Percentiles rank a stretch among this genome's conserved stretches.
Evolutionary conservation across 2,888 invertebrate genomes (phyloP).

Genomic region (Metalampra italica): DNA sequence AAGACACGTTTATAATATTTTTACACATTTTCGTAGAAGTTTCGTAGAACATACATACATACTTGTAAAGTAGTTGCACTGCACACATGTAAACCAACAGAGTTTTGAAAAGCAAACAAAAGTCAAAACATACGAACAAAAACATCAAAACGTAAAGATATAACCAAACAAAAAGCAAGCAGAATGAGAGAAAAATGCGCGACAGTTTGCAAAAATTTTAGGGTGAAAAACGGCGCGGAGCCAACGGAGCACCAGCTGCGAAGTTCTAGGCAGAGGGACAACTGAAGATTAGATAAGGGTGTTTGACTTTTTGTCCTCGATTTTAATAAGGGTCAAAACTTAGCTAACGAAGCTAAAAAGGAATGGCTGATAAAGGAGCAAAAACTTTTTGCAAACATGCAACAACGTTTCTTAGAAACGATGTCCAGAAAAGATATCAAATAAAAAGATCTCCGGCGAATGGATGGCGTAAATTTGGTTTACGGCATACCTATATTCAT

Average conservation of each 20-base stretch:
- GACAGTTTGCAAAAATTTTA: slow-evolving; percentile 16
- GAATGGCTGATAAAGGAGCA: not conserved
- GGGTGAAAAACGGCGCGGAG: slow-evolving; percentile 13
- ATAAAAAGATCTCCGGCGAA: not conserved
- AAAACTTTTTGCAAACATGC: not conserved
- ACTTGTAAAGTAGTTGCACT: not conserved
- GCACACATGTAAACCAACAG: not conserved
- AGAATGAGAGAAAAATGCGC: slow-evolving; percentile 12
- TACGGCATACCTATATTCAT: slow-evolving; percentile 5
- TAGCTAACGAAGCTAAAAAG: not conserved
- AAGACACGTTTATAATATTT: not conserved
- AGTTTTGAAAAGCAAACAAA: not conserved
- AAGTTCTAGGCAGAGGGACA: slow-evolving; percentile 16
- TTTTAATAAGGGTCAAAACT: slow-evolving; percentile 34
- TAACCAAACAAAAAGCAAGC: slow-evolving; percentile 6
- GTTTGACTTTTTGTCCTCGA: slow-evolving; percentile 31
- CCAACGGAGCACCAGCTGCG: slow-evolving; percentile 21
- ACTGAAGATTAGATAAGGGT: slow-evolving; percentile 24
- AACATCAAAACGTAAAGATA: not conserved
- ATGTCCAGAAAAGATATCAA: not conserved
- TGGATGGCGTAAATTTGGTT: slow-evolving; percentile 2
- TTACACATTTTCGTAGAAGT: not conserved
- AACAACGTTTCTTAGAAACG: not conserved
- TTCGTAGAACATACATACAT: not conserved
- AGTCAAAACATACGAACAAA: not conserved